Base-by-base conservation (phyloP, 1,140 invertebrate genomes). In the Apis cerana region DNA sequence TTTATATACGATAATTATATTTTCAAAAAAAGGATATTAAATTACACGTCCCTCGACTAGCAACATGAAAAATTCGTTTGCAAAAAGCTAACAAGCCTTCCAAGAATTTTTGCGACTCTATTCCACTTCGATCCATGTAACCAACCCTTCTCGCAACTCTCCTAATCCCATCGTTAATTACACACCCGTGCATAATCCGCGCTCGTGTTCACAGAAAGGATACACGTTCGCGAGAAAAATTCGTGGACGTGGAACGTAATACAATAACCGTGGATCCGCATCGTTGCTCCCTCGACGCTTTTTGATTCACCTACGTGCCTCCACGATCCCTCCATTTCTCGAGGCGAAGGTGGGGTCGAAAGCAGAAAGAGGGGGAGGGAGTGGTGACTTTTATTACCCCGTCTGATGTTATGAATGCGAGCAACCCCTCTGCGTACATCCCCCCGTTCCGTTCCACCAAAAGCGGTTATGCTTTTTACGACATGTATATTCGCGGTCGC, bases 371-470 rank as follows among this genome's bases (percentile, higher is more conserved):
- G 79, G 62, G 74, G 79, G 56, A 72, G 80, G 83, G 84, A 70
- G 83, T 71, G 83, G 88, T 89, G 88, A 89, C 88, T 89, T 89
- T 89, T 89, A 89, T 89, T 89, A 89, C 88, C 88, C 81, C 80
- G 88, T 85, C 85, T 89, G 88, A 89, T 89, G 88, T 89, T 89
- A 89, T 89, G 85, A 89, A 89, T 89, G 88, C 88, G 85, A 86
- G 68, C 82, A 89, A 70, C 88, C 85, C 85, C 77, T 82, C 87
- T 56, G 79, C 75, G 58, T 88, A 56, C 71, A 50, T 67, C 84
- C 80, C 86, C 74, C 78, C 68, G 27, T 58, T 17, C 43, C 64
- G 72, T 62, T 75, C 52, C 77, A 50, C 59, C 82, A 72, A 78
- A 27, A 83, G 82, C 62, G 82, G 88, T 88, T 86, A 89, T 89